Evolutionary conservation across 2,888 invertebrate genomes (phyloP).

Genomic region (Synergus japonicus): DNA sequence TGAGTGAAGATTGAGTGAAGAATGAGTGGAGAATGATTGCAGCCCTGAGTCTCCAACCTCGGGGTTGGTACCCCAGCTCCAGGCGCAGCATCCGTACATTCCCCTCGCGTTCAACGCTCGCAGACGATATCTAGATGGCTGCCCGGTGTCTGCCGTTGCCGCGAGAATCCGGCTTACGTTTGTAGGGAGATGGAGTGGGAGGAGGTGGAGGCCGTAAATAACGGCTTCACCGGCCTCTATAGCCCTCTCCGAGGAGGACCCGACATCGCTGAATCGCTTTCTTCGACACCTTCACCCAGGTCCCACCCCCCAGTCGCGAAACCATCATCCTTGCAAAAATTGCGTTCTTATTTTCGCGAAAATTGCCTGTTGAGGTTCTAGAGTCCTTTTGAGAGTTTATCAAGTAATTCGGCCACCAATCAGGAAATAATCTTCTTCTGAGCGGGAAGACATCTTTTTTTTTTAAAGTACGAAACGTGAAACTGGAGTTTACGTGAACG

Average conservation of each 20-base stretch:
- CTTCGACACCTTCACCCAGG: conserved; percentile 21
- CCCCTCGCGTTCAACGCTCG: conserved; percentile 66
- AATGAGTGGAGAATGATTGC: conserved; percentile 48
- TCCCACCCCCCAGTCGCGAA: conserved; percentile 31
- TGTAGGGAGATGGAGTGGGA: conserved; percentile 54
- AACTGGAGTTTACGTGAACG: too few species aligned
- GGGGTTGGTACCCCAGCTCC: conserved; percentile 63
- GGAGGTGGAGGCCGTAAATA: conserved; percentile 65
- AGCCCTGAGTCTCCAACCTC: conserved; percentile 60
- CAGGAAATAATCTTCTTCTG: background rate
- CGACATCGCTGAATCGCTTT: conserved; percentile 29
- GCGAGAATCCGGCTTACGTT: conserved; percentile 62
- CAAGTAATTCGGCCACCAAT: background rate
- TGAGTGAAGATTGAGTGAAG: conserved; percentile 20
- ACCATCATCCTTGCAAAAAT: background rate
- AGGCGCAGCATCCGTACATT: conserved; percentile 53
- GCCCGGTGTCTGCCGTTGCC: conserved; percentile 62
- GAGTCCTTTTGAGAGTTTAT: background rate
- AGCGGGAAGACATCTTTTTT: background rate
- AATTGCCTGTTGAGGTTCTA: background rate
- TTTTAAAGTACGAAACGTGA: background rate
- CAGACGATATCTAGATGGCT: conserved; percentile 67
- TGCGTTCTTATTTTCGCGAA: background rate
- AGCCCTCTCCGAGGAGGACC: conserved; percentile 5
- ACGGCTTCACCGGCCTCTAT: conserved; percentile 60